Evolutionary conservation across 2,113 vertebrate species (phyloP), one percentile per base, ranked within the genome.

Genomic region (Rhinoderma darwinii): DNA sequence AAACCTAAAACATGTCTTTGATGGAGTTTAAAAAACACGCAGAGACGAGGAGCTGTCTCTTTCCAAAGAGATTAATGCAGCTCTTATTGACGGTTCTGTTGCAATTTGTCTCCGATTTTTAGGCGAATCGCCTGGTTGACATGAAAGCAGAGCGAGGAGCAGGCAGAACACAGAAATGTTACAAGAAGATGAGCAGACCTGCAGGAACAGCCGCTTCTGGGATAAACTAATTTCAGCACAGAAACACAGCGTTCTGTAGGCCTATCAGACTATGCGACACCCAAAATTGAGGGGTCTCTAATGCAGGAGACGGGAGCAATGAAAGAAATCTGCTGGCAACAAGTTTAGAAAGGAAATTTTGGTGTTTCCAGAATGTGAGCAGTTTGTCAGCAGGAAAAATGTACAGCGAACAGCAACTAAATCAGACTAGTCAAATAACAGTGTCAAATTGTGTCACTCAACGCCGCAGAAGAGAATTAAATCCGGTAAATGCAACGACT

Each of bases 1-100:
- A 82, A 87, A 75, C 79, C 86, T 82, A 75, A 86, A 87, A 82
- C 78, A 37, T 44, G 78, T 41, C 86, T 82, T 87, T 87, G 78
- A 87, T 82, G 86, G 51, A 15, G 66, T 87, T 82, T 87, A 74
- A 86, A 81, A 87, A 87, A 74, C 86, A 87, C 70, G 79, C 50
- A 47, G 77, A 87, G 85, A 87, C 37, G 51, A 87, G 66, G 35
- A 82, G 50, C 86, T 75, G 44, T 86, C 79, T 87, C 80, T 73
- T 82, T 72, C 68, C 37, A 59, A 25, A 74, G 68, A 87, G 86
- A 87, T 87, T 87, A 87, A 82, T 82, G 77, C 78, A 59, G 61
- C 47, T 82, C 66, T 86, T 81, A 82, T 82, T 82, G 86, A 86
- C 51, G 79, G 68, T 82, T 82, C 79, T 82, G 78, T 87, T 87